Evolutionary conservation across 2,888 invertebrate genomes (phyloP), one percentile per base, ranked within the genome.

Genomic region (Sisyra nigra): DNA sequence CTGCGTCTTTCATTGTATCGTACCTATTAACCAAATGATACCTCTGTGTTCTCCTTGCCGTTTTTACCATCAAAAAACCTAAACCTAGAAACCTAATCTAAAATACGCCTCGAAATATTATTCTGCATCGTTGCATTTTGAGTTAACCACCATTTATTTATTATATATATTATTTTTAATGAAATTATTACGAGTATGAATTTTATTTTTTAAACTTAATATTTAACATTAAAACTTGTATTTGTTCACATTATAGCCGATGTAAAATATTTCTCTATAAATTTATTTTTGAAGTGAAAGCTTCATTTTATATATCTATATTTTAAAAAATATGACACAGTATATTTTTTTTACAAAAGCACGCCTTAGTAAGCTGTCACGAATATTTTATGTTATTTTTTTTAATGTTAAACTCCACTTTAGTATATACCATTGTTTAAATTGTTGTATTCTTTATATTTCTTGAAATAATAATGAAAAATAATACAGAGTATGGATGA

Each of bases 1-100:
- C 79, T 80, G 75, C 80, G 80, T 81, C 80, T 76, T 66, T 71
- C 79, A 80, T 78, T 76, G 76, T 77, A 50, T 53, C 48, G 57
- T 58, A 52, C 52, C 54, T 52, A 56, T 58, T 59, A 54, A 48
- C 53, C 46, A 45, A 14, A 41, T 33, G 48, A 61, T 24, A 24
- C 61, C 62, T 61, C 53, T 61, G 61, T 62, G 53, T 53, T 54
- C 58, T 60, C 61, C 42, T n/a, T 42, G 31, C 18, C 36, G 35
- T 36, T 53, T 46, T 46, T 50, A 47, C 48, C 45, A 50, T 57
- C 57, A 52, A 48, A 49, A 48, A 47, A 54, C 52, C 53, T 37
- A 13, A 37, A 42, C 36, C 42, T 38, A 29, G 37, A 36, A 13
- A 11, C 41, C 37, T 38, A 24, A 24, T 24, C 24, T 24, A 24